Evolutionary conservation across 2,113 vertebrate genomes (phyloP), one percentile per base, ranked within the genome.

Genomic region (Sakesphorus luctuosus): DNA sequence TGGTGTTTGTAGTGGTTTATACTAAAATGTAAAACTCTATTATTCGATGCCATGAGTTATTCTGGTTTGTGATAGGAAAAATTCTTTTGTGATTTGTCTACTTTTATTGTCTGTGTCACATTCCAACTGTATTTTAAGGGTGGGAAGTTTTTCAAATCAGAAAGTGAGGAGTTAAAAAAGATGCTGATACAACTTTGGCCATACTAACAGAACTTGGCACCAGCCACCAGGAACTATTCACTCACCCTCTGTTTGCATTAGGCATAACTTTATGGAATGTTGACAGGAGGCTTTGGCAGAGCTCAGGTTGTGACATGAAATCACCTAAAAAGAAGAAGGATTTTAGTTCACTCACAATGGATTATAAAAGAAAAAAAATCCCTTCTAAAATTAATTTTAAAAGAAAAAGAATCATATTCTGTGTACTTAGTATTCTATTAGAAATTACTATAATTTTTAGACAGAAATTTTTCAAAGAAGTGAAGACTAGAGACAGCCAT

Each of bases 1-100:
- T 89, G 44, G n/a, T 95, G 71, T 91, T 91, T 94, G 40, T 52
- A 49, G 28, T 93, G 74, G 62, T 72, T 91, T 94, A 15, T 66
- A 40, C 49, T 79, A 76, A 72, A 53, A 68, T 49, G 47, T 94
- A 67, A 89, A 72, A 52, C 40, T 65, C 47, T 55, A 47, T 79
- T 79, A 91, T 78, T 92, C 71, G 35, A 72, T 82, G 66, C 8
- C 59, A 78, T 59, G 44, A 52, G 40, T 80, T 86, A 69, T 28
- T 89, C 19, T 74, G 12, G 31, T 62, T 82, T 79, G 62, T 35
- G 38, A 67, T 61, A 71, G 83, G 35, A 17, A 6, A 24, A 75
- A 44, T 38, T 81, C 63, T 79, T n/a, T 7, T 50, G 29, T 28
- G 40, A 43, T 91, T 87, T 72, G 18, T 75, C 87, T 10, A 31